Conservation (phyloP, 2,113 vertebrate species). For the Catagonus wagneri region DNA sequence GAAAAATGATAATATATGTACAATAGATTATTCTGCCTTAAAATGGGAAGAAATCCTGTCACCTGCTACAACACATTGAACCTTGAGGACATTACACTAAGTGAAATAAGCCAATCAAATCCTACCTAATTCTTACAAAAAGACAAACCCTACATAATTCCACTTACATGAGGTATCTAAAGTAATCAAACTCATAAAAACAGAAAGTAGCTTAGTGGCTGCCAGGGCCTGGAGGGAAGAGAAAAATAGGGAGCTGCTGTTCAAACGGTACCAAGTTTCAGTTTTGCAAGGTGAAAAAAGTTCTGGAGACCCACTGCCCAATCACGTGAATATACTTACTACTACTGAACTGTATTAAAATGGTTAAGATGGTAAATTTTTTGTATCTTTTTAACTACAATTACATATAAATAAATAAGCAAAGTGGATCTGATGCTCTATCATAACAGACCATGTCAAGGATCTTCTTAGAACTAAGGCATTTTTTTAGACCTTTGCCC, state of each 20-base stretch:
- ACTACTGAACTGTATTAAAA: neutral
- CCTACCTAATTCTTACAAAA: neutral
- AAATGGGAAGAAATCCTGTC: conserved; percentile 13
- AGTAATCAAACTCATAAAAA: conserved; percentile 12
- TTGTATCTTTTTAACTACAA: neutral
- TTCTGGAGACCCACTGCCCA: neutral
- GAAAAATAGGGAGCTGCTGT: neutral
- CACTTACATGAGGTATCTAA: neutral
- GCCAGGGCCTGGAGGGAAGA: neutral
- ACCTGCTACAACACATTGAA: conserved; percentile 4
- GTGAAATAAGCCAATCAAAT: conserved; percentile 47
- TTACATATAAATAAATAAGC: neutral
- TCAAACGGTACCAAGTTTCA: neutral
- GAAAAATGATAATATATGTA: neutral
- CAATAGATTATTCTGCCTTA: neutral
- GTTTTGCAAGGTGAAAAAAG: neutral
- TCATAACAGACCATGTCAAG: neutral
- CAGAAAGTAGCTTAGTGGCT: neutral
- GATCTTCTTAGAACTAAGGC: neutral
- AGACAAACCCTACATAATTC: neutral
- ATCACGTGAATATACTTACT: neutral
- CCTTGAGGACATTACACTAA: neutral
- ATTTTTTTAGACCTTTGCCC: conserved; percentile 6
- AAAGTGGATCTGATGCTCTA: neutral
- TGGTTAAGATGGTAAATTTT: neutral